Conservation (phyloP, 2,888 invertebrate genomes). For the Blera fallax region DNA sequence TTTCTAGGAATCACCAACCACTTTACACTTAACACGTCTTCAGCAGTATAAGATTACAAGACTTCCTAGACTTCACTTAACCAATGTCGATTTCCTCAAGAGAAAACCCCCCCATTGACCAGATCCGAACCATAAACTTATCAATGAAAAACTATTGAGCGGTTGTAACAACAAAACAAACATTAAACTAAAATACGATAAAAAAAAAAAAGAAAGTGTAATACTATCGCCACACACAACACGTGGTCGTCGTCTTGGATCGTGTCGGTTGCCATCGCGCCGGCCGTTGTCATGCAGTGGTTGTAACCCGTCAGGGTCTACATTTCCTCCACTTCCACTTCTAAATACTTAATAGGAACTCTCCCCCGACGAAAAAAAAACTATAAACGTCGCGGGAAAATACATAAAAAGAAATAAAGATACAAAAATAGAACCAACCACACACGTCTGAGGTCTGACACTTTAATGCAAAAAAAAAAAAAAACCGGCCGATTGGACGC, state of each 20-base stretch:
- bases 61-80: background rate
- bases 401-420: slow-evolving; percentile 13
- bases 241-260: slow-evolving; percentile 51
- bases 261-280: slow-evolving; percentile 4
- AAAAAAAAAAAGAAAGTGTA: slow-evolving; percentile 44
- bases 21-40: slow-evolving; percentile 37
- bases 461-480: slow-evolving; percentile 18
- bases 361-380: slow-evolving; percentile 7
- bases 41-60: background rate
- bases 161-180: slow-evolving; percentile 8
- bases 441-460: slow-evolving; percentile 32
- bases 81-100: background rate
- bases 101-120: slow-evolving; percentile 15
- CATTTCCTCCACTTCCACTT: slow-evolving; percentile 14
- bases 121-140: slow-evolving; percentile 23
- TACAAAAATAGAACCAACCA: slow-evolving; percentile 57
- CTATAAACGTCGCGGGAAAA: slow-evolving; percentile 16
- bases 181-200: slow-evolving; percentile 12
- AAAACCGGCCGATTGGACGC: background rate
- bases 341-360: background rate
- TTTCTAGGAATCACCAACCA: slow-evolving; percentile 26
- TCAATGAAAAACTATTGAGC: slow-evolving; percentile 51
- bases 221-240: slow-evolving; percentile 33
- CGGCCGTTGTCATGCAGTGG: slow-evolving; percentile 11
- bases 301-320: slow-evolving; percentile 12